Conservation (phyloP, 2,888 invertebrate species). For the Lissonota sp. region DNA sequence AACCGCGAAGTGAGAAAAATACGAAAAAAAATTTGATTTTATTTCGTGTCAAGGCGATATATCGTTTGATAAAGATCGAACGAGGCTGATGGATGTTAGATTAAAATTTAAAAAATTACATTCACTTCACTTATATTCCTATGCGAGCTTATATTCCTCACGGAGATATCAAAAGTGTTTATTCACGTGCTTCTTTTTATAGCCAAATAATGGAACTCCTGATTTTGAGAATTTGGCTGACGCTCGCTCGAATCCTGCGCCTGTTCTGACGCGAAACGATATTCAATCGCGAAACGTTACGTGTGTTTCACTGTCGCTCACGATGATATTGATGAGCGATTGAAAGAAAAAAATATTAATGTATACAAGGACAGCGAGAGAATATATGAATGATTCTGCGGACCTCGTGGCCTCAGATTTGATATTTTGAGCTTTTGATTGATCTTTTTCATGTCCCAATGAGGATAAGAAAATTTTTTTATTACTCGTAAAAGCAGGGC, state of each 20-base stretch:
- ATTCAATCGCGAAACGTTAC: not conserved
- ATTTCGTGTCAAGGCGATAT: not conserved
- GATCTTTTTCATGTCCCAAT: too few species aligned
- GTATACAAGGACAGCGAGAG: slow-evolving; percentile 14
- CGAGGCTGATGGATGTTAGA: not conserved
- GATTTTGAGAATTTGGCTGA: not conserved
- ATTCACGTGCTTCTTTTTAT: slow-evolving; percentile 17
- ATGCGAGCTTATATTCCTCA: not conserved
- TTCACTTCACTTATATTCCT: not conserved
- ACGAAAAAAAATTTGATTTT: not conserved
- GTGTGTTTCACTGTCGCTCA: not conserved
- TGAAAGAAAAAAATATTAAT: slow-evolving; percentile 22
- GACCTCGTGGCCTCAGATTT: too few species aligned
- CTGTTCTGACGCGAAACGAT: not conserved
- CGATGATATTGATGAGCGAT: slow-evolving; percentile 42
- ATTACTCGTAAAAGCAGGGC: too few species aligned
- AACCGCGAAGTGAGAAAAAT: not conserved
- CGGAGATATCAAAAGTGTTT: not conserved
- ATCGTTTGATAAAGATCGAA: not conserved
- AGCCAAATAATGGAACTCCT: not conserved
- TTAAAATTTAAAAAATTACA: slow-evolving; percentile 2
- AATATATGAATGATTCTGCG: not conserved
- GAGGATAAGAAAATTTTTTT: too few species aligned
- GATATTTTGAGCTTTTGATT: too few species aligned
- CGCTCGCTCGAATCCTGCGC: not conserved